A percentile compares a stretch with the other conserved stretches of the same genome.
phyloP scores from a whole-genome alignment of 2,888 invertebrate genomes.

The Cephus pulcher region DNA sequence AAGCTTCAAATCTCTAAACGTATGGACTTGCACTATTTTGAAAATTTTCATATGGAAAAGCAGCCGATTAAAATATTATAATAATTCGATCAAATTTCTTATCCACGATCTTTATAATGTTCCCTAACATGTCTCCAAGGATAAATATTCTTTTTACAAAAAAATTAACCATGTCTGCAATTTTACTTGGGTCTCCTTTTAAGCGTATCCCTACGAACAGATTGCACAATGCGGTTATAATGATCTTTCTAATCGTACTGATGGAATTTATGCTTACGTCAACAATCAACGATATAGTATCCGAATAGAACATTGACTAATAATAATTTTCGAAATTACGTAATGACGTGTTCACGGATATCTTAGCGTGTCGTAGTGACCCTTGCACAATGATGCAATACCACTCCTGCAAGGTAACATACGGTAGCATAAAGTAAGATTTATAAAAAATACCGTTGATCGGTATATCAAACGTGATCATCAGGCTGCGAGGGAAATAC shows the following conservation, averaged over 20 bases:
- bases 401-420: not conserved
- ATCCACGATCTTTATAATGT: too few species aligned
- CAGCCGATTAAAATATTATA: too few species aligned
- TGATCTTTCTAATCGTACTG: not conserved
- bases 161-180: not conserved
- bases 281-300: not conserved
- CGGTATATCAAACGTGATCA: not conserved
- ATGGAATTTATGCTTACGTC: not conserved
- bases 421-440: not conserved
- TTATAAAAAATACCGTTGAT: not conserved
- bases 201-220: not conserved
- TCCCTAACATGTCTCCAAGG: too few species aligned
- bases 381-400: not conserved
- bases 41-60: too few species aligned
- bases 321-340: not conserved
- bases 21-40: too few species aligned
- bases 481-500: not conserved
- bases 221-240: not conserved
- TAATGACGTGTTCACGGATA: not conserved
- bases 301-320: not conserved
- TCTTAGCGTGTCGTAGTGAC: not conserved
- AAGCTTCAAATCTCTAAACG: too few species aligned
- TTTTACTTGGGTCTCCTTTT: not conserved
- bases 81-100: too few species aligned
- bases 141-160: too few species aligned